Evolutionary conservation across 2,113 vertebrate genomes (phyloP).

Genomic region (Corydoras sp.): DNA sequence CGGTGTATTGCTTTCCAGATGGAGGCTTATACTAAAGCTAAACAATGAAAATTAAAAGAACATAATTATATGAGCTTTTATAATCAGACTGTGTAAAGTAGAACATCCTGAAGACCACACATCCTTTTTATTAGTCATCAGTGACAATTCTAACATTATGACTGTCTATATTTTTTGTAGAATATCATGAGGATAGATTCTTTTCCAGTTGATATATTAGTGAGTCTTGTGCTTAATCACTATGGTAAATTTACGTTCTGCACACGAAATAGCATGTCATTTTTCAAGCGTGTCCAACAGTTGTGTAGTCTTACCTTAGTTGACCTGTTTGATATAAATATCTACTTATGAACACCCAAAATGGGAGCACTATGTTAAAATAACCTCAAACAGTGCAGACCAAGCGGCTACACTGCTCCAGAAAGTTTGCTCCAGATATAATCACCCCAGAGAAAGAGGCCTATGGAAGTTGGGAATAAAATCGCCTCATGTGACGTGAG

Average conservation of each 20-base stretch:
- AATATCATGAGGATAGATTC: too few species aligned
- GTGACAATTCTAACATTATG: too few species aligned
- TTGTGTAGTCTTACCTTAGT: slow-evolving; percentile 49
- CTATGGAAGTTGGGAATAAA: slow-evolving; percentile 45
- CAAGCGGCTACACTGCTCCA: slow-evolving; percentile 57
- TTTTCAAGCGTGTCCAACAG: slow-evolving; percentile 45
- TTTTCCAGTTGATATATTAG: too few species aligned
- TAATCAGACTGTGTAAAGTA: too few species aligned
- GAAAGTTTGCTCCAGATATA: slow-evolving; percentile 62
- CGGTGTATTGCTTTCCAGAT: too few species aligned
- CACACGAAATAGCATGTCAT: slow-evolving; percentile 35
- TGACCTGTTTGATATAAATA: slow-evolving; percentile 71
- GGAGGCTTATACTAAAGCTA: too few species aligned
- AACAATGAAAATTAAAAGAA: too few species aligned
- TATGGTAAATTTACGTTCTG: slow-evolving; percentile 5
- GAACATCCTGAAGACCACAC: too few species aligned
- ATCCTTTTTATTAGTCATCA: too few species aligned
- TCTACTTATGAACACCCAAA: slow-evolving; percentile 57
- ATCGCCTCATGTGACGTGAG: slow-evolving; percentile 31
- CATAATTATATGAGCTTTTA: too few species aligned
- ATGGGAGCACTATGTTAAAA: slow-evolving; percentile 58
- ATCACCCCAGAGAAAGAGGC: slow-evolving; percentile 40
- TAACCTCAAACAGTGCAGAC: slow-evolving; percentile 54
- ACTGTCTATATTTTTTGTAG: too few species aligned
- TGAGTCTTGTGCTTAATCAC: too few species aligned